Evolutionary conservation across 2,888 invertebrate genomes (phyloP).

Genomic region (Synergus japonicus): DNA sequence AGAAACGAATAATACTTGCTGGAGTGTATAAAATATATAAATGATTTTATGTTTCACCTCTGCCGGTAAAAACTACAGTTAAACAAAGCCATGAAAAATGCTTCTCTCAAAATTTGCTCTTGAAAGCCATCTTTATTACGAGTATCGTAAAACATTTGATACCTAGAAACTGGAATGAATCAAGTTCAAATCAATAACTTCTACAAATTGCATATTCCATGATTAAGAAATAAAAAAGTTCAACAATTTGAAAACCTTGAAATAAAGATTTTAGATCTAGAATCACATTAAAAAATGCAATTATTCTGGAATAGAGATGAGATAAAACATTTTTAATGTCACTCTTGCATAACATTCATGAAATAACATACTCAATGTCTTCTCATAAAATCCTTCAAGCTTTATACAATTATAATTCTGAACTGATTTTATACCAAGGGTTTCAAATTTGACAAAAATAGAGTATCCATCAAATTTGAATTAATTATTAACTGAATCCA

Average conservation of each 20-base stretch:
- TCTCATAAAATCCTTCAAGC: background rate
- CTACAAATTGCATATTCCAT: background rate
- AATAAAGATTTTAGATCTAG: no score
- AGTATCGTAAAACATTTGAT: background rate
- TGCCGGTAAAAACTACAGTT: background rate
- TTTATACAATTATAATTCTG: background rate
- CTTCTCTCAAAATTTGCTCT: background rate
- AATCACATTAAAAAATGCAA: no score
- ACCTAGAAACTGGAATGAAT: background rate
- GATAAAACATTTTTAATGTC: no score
- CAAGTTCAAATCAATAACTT: background rate
- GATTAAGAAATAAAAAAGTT: background rate
- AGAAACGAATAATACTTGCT: background rate
- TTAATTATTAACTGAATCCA: background rate
- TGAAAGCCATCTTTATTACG: background rate
- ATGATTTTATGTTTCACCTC: background rate
- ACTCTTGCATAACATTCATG: no score
- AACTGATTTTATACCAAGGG: background rate
- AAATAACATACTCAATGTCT: background rate
- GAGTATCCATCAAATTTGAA: background rate
- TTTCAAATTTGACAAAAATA: background rate
- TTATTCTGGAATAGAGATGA: no score
- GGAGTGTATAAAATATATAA: background rate
- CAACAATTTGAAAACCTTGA: background rate
- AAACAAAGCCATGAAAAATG: background rate